Evolutionary conservation across 2,888 invertebrate species (phyloP).

Genomic region (Tetragnatha montana): DNA sequence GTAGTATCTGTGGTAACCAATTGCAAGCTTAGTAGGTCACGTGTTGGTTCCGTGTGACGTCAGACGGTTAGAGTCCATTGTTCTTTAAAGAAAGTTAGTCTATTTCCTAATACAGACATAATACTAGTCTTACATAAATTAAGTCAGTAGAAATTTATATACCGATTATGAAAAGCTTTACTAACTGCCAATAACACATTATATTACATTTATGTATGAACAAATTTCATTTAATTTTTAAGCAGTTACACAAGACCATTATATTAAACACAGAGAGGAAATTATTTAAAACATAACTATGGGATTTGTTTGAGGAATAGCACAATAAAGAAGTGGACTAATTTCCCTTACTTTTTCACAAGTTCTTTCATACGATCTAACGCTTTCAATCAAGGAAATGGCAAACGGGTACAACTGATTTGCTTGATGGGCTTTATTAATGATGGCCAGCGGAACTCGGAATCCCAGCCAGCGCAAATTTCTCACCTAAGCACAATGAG

Average conservation of each 20-base stretch:
- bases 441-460: conserved; percentile 96
- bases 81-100: too few species aligned
- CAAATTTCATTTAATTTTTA: too few species aligned
- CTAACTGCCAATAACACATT: not conserved
- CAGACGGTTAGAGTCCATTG: too few species aligned
- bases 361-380: conserved; percentile 96
- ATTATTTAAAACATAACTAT: not conserved
- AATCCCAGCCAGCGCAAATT: conserved; percentile 97
- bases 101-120: too few species aligned
- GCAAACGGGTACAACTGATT: conserved; percentile 99
- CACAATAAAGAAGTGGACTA: not conserved
- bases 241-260: too few species aligned
- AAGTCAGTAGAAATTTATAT: not conserved
- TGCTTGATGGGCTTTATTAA: conserved; percentile 99
- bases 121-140: not conserved
- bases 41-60: too few species aligned
- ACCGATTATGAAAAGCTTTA: not conserved
- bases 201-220: not conserved
- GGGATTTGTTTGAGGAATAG: too few species aligned
- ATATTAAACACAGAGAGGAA: too few species aligned
- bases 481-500: conserved; percentile 80
- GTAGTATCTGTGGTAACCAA: too few species aligned
- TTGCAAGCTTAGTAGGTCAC: too few species aligned
- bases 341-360: conserved; percentile 88
- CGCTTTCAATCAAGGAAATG: conserved; percentile 97